Percentiles rank a stretch among this genome's conserved stretches.
phyloP scores from a whole-genome alignment of 2,797 vertebrate species.

The Tragelaphus oryx region DNA sequence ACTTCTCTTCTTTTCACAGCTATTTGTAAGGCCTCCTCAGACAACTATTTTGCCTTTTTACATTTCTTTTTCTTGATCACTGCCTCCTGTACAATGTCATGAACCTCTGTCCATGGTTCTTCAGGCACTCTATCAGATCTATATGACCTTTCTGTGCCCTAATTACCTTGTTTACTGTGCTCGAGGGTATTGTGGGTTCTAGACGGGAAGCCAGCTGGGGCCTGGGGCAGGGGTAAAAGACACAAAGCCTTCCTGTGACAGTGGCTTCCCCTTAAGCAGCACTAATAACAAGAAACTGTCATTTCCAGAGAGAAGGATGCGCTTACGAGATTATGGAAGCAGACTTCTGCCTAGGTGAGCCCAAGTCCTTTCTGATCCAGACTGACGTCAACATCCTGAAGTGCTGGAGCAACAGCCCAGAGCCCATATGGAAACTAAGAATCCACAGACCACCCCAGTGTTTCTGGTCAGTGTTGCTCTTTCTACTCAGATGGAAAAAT shows the following conservation, averaged over 20 bases:
- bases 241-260: background rate
- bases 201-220: background rate
- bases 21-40: background rate
- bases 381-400: background rate
- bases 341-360: background rate
- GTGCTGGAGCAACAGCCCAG: background rate
- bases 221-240: background rate
- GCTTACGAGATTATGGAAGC: background rate
- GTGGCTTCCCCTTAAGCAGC: background rate
- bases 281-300: background rate
- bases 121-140: background rate
- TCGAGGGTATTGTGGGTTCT: background rate
- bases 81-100: background rate
- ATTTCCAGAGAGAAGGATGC: background rate
- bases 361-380: background rate
- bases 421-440: background rate
- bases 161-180: background rate
- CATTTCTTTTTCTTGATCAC: background rate
- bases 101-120: background rate
- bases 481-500: background rate
- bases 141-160: background rate
- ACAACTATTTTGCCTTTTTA: background rate
- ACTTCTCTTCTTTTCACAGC: background rate
- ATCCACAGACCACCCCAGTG: background rate
- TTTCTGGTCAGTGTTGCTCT: background rate